Evolutionary conservation across 2,797 vertebrate genomes (phyloP), one percentile per base, ranked within the genome.

Genomic region (Aeoliscus strigatus): DNA sequence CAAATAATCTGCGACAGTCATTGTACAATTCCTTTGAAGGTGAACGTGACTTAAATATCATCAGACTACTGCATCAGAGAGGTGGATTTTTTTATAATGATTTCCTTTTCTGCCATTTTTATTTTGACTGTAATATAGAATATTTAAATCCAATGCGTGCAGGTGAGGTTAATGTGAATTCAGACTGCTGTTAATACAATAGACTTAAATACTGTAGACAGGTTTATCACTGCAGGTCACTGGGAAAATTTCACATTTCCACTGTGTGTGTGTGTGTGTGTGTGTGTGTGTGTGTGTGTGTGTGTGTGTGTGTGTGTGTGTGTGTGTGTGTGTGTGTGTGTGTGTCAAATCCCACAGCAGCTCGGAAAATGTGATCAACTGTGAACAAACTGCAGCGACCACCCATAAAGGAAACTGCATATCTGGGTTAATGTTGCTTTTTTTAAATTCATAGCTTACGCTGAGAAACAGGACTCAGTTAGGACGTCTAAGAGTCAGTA

Each of bases 51-150:
- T 52, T 35, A 56, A 50, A 74, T 71, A 26, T 41, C 5, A 7
- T 51, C 6, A 26, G 70, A 70, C 65, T 67, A 55, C 33, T 14
- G 13, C 35, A 48, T 11, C 13, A 39, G 47, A 46, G 39, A 51
- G 34, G 33, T 6, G 52, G 32, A 14, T 32, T 34, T 49, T 37
- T 38, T 17, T 12, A 1, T 18, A 3, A 3, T 36, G 24, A 34
- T 18, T 50, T 27, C 11, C 27, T 7, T 37, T 33, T 41, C 31
- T 34, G 37, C 46, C 12, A 8, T n/a, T 9, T 1, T 38, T 12
- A 31, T 54, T 57, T 49, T 59, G 18, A 53, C 17, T 14, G n/a
- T 44, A 53, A 8, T 27, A 4, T 51, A 53, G 54, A 57, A 41
- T 12, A 27, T 4, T 14, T 44, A 15, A 38, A 46, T 17, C 27